phyloP scores from a whole-genome alignment of 2,113 vertebrate species.

The Peromyscus polionotus region DNA sequence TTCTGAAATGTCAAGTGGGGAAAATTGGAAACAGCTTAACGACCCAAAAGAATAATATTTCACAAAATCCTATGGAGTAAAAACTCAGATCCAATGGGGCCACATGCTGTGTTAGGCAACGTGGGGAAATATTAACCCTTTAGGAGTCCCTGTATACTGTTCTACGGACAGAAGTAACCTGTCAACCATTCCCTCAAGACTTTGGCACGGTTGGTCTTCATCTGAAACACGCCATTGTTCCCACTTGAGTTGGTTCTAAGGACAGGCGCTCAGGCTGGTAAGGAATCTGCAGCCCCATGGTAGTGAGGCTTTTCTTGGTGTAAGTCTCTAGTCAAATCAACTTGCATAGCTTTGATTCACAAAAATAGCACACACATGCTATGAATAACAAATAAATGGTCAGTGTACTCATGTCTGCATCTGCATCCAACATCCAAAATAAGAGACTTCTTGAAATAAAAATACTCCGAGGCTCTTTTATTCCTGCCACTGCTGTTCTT shows the following conservation, averaged over 20 bases:
- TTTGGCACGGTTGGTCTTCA: neutral
- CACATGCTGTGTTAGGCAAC: neutral
- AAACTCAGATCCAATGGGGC: neutral
- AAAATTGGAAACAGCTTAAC: constrained; percentile 73
- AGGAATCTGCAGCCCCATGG: neutral
- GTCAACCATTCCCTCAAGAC: neutral
- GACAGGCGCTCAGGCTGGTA: neutral
- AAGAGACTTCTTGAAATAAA: constrained; percentile 40
- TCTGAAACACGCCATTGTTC: neutral
- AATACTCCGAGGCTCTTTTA: constrained; percentile 40
- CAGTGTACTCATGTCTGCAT: neutral
- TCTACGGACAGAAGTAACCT: neutral
- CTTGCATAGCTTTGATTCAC: neutral
- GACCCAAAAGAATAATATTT: constrained; percentile 67
- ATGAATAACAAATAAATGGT: constrained; percentile 29
- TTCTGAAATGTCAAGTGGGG: constrained; percentile 63
- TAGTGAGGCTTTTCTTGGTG: neutral
- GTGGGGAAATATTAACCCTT: constrained; percentile 60
- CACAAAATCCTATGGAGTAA: constrained; percentile 47
- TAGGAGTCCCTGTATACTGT: neutral
- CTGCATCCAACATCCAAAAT: constrained; percentile 35
- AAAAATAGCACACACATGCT: constrained; percentile 54
- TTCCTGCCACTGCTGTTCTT: constrained; percentile 40
- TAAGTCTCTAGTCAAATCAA: constrained; percentile 31
- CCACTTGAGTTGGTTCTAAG: neutral